Percentiles rank a stretch among this genome's conserved stretches.
Evolutionary conservation across 2,797 vertebrate genomes (phyloP).

Genomic region (Echiichthys vipera): DNA sequence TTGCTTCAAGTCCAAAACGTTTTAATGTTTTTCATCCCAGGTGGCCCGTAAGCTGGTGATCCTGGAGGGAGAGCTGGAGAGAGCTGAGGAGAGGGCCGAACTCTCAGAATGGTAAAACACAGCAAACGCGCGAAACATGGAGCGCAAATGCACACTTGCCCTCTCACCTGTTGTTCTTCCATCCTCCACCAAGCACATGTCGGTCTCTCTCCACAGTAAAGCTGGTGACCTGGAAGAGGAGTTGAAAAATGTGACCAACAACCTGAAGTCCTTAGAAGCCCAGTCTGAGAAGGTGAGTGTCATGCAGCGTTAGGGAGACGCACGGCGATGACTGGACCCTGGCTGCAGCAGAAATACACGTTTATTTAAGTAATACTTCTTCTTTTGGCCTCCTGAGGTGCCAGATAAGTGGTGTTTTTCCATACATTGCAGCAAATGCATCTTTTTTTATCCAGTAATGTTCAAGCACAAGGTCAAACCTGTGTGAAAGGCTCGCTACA

Average conservation of each 20-base stretch:
- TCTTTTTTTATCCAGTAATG: not conserved
- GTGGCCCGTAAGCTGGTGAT: conserved; percentile 98
- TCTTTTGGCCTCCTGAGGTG: not conserved
- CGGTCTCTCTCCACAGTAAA: conserved; percentile 84
- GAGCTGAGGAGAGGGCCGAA: conserved; percentile 96
- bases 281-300: conserved; percentile 93
- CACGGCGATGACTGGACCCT: not conserved
- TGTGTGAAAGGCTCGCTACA: not conserved
- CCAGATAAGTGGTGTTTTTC: not conserved
- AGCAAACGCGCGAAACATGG: not conserved
- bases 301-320: not conserved
- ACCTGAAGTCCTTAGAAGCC: conserved; percentile 97
- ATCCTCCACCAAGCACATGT: not conserved
- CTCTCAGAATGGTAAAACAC: conserved; percentile 94
- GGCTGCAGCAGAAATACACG: not conserved
- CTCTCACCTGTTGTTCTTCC: not conserved
- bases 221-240: conserved; percentile 96
- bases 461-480: not conserved
- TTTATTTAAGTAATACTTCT: not conserved
- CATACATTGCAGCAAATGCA: not conserved
- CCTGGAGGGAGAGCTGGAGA: conserved; percentile 96
- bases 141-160: not conserved
- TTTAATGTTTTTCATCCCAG: conserved; percentile 72
- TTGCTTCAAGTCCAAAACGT: not conserved
- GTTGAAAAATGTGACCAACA: conserved; percentile 98